These are phyloP conservation scores for Acanthaster planci DNA, from an alignment of 35 echinoderm and acorn worm genomes.

Conservation along the genomic window DNA sequence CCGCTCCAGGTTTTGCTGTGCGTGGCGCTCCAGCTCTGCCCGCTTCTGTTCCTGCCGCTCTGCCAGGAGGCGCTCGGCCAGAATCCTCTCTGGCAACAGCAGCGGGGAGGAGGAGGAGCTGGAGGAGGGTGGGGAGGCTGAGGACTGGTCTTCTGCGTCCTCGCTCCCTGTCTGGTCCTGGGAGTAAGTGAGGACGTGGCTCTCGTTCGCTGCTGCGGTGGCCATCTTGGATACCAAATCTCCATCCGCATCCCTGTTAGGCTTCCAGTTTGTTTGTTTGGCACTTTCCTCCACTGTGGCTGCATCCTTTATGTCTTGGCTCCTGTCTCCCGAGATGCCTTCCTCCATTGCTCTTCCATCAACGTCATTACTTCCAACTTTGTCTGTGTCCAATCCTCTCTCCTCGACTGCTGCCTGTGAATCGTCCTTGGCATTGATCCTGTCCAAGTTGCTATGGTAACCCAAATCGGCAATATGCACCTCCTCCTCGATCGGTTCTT, in stretches of 20 bases:
- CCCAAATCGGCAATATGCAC: background rate
- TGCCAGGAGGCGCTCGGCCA: constrained; percentile 13
- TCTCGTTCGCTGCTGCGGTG: background rate
- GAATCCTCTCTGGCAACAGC: constrained; percentile 10
- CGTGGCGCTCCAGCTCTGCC: constrained; percentile 54
- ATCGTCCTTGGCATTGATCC: background rate
- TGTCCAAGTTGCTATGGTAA: background rate
- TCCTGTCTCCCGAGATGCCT: background rate
- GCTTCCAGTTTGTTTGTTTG: background rate
- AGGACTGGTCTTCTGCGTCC: background rate
- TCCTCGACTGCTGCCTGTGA: background rate
- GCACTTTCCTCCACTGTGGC: background rate
- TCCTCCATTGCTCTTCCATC: background rate
- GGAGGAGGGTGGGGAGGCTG: background rate
- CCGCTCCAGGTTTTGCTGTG: constrained; percentile 69
- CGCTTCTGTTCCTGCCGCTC: constrained; percentile 44
- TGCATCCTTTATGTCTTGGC: background rate
- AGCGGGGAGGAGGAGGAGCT: background rate
- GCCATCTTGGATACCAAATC: constrained; percentile 8
- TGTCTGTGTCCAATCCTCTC: background rate
- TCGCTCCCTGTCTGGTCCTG: background rate
- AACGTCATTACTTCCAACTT: background rate
- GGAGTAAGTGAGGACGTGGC: background rate
- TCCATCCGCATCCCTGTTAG: background rate
- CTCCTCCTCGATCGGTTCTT: background rate